Evolutionary conservation across 2,113 vertebrate genomes (phyloP), one percentile per base, ranked within the genome.

Genomic region (Pollachius pollachius): DNA sequence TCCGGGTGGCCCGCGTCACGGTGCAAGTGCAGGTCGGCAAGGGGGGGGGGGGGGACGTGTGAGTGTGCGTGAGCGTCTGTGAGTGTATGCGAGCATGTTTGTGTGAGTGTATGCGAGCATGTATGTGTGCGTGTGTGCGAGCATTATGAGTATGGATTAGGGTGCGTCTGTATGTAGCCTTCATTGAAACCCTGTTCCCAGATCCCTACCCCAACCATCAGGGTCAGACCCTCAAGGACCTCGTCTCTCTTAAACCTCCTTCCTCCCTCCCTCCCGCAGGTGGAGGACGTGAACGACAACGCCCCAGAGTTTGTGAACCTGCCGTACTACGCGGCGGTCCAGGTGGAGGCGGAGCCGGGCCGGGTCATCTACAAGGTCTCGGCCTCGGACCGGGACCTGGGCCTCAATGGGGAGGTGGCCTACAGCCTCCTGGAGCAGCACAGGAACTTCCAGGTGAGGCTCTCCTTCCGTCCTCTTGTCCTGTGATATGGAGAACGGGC

Each of bases 231-330:
- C 15, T 57, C 15, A 17, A 57, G 1, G 6, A 7, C 16, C 16
- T 57, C 30, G 30, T 34, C 30, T 34, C 30, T 34, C 6, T 34
- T 34, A 5, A 5, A 4, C 6, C 6, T 34, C 30, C 4, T 17
- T n/a, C 54, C 7, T 57, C 15, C 54, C n/a, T n/a, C 15, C 0
- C 41, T 25, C 52, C 30, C 75, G 0, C 8, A 94, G 87, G 92
- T 99, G 17, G 94, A 98, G 83, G 97, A 99, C 67, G 91, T 95
- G 61, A 99, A 99, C 11, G 97, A 99, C 87, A 98, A 98, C 0
- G 80, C 94, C 52, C 97, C 97, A 0, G 90, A 95, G 73, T 99
- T 99, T 60, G 86, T 96, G 13, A 94, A 94, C 63, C 94, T 98
- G 57, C 97, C 97, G 0, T 99, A 99, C 86, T 98, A 98, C 0